Conservation (phyloP, 2,888 invertebrate species). For the Eristalis pertinax region DNA sequence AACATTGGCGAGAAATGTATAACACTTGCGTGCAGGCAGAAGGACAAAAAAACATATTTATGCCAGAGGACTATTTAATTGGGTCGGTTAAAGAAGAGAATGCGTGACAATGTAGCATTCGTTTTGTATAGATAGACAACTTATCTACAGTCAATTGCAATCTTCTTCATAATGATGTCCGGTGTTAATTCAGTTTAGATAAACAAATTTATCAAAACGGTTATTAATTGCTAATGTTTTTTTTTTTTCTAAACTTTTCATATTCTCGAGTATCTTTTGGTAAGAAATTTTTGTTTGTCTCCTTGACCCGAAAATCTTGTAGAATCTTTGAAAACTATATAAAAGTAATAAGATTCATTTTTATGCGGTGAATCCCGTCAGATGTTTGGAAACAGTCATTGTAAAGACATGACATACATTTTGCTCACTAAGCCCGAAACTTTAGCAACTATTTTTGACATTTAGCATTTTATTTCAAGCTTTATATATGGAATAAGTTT, state of each 20-base stretch:
- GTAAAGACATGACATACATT: too few species aligned
- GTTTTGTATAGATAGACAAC: constrained; percentile 7
- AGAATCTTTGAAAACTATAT: too few species aligned
- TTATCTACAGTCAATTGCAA: neutral
- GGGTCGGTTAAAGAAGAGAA: constrained; percentile 11
- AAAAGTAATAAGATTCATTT: too few species aligned
- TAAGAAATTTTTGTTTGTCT: neutral
- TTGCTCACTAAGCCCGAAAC: too few species aligned
- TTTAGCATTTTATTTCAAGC: too few species aligned
- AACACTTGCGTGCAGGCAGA: constrained; percentile 33
- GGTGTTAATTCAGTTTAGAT: neutral
- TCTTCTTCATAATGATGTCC: neutral
- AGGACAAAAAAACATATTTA: constrained; percentile 24
- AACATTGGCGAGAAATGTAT: neutral
- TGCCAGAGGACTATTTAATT: constrained; percentile 21
- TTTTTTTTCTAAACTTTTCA: neutral
- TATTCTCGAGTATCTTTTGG: neutral
- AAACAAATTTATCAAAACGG: constrained; percentile 1
- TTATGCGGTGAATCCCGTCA: too few species aligned
- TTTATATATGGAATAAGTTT: too few species aligned
- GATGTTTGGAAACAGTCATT: too few species aligned
- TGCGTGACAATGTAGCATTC: constrained; percentile 28
- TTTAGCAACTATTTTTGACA: too few species aligned
- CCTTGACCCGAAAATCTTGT: neutral
- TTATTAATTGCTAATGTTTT: neutral